Conservation (phyloP, 2,113 vertebrate genomes). For the Tor tambroides region DNA sequence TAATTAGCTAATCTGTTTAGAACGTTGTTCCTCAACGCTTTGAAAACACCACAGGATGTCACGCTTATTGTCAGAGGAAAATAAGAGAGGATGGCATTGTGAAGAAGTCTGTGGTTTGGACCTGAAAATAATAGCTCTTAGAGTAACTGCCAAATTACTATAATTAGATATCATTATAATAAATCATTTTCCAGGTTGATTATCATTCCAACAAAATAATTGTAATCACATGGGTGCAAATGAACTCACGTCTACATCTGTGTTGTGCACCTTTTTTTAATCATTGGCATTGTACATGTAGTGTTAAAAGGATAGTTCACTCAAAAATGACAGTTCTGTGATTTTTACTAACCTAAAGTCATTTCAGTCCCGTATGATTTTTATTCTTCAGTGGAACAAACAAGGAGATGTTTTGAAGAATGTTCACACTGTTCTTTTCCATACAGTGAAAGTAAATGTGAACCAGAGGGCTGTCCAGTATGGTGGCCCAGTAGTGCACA, state of each 20-base stretch:
- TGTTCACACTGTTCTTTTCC: background rate
- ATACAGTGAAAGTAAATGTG: background rate
- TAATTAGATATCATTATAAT: slow-evolving; percentile 46
- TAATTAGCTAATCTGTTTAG: background rate
- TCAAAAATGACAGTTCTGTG: background rate
- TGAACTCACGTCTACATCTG: background rate
- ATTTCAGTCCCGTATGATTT: background rate
- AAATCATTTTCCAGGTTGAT: slow-evolving; percentile 43
- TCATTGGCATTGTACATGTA: background rate
- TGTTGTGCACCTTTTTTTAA: background rate
- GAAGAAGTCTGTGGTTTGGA: background rate
- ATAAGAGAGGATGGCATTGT: slow-evolving; percentile 6
- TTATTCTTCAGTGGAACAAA: background rate
- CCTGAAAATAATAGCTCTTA: slow-evolving; percentile 28
- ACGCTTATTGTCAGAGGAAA: background rate
- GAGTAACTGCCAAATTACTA: slow-evolving; percentile 44
- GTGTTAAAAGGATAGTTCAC: background rate
- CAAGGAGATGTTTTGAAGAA: background rate
- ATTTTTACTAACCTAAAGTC: background rate
- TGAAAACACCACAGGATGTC: background rate
- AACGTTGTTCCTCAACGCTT: background rate
- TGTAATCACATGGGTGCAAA: slow-evolving; percentile 32
- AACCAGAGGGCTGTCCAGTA: background rate
- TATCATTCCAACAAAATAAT: slow-evolving; percentile 32
- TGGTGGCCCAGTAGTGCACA: too few relatives aligned